Evolutionary conservation across 2,888 invertebrate genomes (phyloP), one percentile per base, ranked within the genome.

Genomic region (Platynereis dumerilii): DNA sequence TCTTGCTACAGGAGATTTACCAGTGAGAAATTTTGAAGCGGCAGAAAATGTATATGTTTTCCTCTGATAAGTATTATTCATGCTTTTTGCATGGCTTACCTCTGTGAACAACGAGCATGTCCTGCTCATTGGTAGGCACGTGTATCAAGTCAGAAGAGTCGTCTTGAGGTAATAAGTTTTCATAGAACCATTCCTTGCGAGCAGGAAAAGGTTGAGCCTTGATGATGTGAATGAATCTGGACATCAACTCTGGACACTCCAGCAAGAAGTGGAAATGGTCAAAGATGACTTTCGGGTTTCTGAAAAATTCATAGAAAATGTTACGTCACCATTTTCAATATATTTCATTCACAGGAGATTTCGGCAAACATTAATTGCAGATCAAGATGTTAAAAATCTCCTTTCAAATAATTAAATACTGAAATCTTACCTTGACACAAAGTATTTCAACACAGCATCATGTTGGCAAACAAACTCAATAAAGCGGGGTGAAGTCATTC

Each of bases 251-350:
- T 45, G 78, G 79, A 65, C 78, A 78, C 60, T 80, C 79, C 57
- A 82, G 66, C 52, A 82, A 70, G 64, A 82, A 82, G 69, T 78
- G 79, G 64, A 82, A 81, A 69, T 82, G 80, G 58, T 80, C 77
- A 73, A 82, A 81, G 63, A 82, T 81, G 60, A 80, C 74, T 48
- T 72, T 70, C 5, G 82, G 80, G 68, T 79, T 77, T 66, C 81
- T 80, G 75, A 20, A 74, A 73, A 54, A 34, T 48, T 65, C 15
- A 39, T 45, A 70, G 60, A 63, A 57, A 61, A 17, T 12, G 34
- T 5, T 34, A 12, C 12, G 12, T 34, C 7, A 34, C 24, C 3
- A 58, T 10, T 52, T 12, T 52, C 22, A 52, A 52, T 52, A 52
- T 12, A 52, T 17, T 10, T 52, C 12, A 12, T 52, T 42, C 12